Evolutionary conservation across 2,797 vertebrate genomes (phyloP).

Genomic region (Okamejei kenojei): DNA sequence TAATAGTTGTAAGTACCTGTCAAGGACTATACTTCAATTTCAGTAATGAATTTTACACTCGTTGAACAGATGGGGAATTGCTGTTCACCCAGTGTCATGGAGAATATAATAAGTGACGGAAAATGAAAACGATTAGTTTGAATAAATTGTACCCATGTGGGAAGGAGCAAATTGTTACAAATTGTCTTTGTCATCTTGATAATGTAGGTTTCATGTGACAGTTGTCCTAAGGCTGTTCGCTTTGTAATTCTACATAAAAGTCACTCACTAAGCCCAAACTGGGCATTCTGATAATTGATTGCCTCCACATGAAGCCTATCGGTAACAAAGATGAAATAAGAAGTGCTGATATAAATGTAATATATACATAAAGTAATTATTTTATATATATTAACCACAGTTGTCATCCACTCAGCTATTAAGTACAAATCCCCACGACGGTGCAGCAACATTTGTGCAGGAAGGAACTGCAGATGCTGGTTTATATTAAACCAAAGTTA

Average conservation of each 20-base stretch:
- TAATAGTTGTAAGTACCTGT: slow-evolving; percentile 17
- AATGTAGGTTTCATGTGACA: slow-evolving; percentile 36
- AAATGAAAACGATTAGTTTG: slow-evolving; percentile 27
- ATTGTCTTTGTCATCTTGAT: slow-evolving; percentile 29
- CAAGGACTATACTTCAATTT: slow-evolving; percentile 25
- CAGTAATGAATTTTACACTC: slow-evolving; percentile 26
- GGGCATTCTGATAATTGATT: slow-evolving; percentile 22
- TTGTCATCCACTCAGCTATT: neutral
- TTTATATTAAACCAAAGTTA: too few relatives aligned
- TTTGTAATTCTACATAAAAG: slow-evolving; percentile 35
- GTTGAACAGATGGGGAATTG: slow-evolving; percentile 21
- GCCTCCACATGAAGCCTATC: neutral
- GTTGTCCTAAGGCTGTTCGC: slow-evolving; percentile 20
- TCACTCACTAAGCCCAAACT: slow-evolving; percentile 7
- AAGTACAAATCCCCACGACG: neutral
- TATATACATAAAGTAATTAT: neutral
- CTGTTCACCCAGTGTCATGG: neutral
- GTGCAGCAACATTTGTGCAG: neutral
- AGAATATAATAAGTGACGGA: slow-evolving; percentile 13
- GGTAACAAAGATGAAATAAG: slow-evolving; percentile 31
- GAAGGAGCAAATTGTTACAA: slow-evolving; percentile 38
- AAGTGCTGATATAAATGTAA: neutral
- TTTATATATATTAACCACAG: neutral
- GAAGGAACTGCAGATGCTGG: too few relatives aligned
- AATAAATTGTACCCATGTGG: slow-evolving; percentile 38